Base-by-base conservation (phyloP, 2,888 invertebrate species). In the Euclidia mi region DNA sequence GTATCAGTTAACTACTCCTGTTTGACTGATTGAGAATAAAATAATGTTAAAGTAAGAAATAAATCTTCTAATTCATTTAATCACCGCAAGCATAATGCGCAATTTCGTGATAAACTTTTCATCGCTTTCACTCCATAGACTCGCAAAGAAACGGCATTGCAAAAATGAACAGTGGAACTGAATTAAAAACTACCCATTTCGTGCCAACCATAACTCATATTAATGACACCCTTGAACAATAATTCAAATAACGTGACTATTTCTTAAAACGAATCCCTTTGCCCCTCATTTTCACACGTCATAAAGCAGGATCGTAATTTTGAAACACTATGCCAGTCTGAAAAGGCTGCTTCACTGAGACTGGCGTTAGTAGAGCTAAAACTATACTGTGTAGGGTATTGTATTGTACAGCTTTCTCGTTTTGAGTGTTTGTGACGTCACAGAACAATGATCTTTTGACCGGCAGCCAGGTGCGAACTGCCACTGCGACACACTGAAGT, bases 391-490 rank as follows among this genome's bases (percentile, higher is more conserved):
- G 28, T 40, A 14, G 31, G 20, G 44, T 32, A 51, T 38, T 44
- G 43, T 31, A 81, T 80, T 78, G 74, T 78, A 75, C 77, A 66
- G 65, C 64, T 79, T 76, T 77, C 61, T 60, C 71, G 69, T 80
- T 84, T 77, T 73, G 76, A 83, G 84, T 80, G 82, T 87, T 88
- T 84, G 83, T 82, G 74, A 85, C 86, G 85, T 57, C 76, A 65
- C 62, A 71, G 72, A 81, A 92, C 91, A 91, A 90, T 91, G 88
- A 86, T 87, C 90, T 90, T 91, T 92, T 90, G 87, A 91, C 86
- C 80, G 79, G 77, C 77, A 68, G 76, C 66, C 66, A 79, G 77
- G 82, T 79, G 78, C 73, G 65, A 79, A 76, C 77, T 83, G 79
- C 78, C 79, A 78, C 65, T 71, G 77, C 78, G 68, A 76, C 72